Base-by-base conservation (phyloP, 2,797 vertebrate species). In the Leptatherina wallacei region DNA sequence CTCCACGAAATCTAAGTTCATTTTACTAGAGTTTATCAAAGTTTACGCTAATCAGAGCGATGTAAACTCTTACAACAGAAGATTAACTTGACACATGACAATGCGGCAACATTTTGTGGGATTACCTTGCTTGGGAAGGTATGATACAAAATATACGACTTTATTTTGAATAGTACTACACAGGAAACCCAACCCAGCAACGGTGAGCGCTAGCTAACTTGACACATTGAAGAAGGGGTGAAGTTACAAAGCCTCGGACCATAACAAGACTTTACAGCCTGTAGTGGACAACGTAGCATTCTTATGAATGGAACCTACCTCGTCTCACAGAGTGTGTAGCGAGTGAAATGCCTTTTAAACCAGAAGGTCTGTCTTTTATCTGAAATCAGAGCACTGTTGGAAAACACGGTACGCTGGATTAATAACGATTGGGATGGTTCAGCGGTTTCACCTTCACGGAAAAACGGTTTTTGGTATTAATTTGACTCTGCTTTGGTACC, bases 231-330 rank as follows among this genome's bases (percentile, higher is more conserved):
- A 69, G 64, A 67, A 16, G 65, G 35, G 69, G 59, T 88, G 90
- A 90, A 90, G 92, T 93, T 92, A 73, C 82, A 52, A 69, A 75
- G 77, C 75, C 71, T 78, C 9, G 55, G 8, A 66, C 74, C 85
- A 64, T 70, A 89, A 81, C 84, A 76, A 70, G 66, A 75, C 72
- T 77, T 59, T 0, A 1, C 64, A 42, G 52, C 55, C 59, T 6
- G 75, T 2, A 40, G 64, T 18, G 73, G 80, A 77, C 75, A 44
- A n/a, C 49, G 38, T 7, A 60, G 12, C 56, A 59, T 63, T 35
- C 61, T 49, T 49, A 84, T 87, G 81, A 92, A 81, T 83, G 88
- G 73, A 76, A 86, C 71, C 6, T 0, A 2, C 60, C 35, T 72
- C 64, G 3, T 30, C 27, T 69, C 22, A 3, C 11, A 6, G 27